Conservation (phyloP, 1,140 invertebrate genomes). For the Andrena cerasifolii region DNA sequence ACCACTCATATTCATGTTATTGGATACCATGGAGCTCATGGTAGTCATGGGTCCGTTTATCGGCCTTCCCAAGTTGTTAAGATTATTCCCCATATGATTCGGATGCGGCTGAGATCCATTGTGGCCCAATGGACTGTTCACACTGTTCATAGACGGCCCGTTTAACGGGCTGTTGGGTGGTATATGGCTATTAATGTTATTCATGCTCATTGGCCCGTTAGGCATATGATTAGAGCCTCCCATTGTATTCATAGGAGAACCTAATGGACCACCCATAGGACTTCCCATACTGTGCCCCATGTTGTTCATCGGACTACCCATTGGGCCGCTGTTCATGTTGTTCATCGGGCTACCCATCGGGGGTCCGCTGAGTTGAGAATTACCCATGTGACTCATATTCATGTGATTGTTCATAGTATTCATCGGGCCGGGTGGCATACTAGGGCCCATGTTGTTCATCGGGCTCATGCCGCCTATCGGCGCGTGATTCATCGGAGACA, state of each 20-base stretch:
- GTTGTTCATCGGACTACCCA: constrained; percentile 84
- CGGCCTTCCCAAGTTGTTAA: constrained; percentile 82
- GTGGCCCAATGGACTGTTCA: constrained; percentile 80
- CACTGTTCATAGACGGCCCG: constrained; percentile 79
- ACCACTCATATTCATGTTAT: constrained; percentile 78
- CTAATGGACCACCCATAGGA: constrained; percentile 80
- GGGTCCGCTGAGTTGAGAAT: constrained; percentile 86
- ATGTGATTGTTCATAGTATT: constrained; percentile 85
- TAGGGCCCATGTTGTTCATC: constrained; percentile 87
- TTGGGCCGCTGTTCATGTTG: constrained; percentile 86
- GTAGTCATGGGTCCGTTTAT: constrained; percentile 85
- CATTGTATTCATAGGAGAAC: constrained; percentile 80
- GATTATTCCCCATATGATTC: constrained; percentile 83
- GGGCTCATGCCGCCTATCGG: constrained; percentile 86
- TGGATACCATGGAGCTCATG: constrained; percentile 84
- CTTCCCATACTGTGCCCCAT: constrained; percentile 81
- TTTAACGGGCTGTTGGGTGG: constrained; percentile 79
- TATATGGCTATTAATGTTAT: constrained; percentile 81
- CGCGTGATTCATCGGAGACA: constrained; percentile 84
- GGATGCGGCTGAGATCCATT: constrained; percentile 83
- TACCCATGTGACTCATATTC: constrained; percentile 88
- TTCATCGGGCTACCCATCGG: constrained; percentile 89
- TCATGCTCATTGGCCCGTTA: constrained; percentile 80
- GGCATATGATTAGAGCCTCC: constrained; percentile 77
- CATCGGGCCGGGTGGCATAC: constrained; percentile 83